phyloP scores from a whole-genome alignment of 2,888 invertebrate species.

The Zeuzera pyrina region DNA sequence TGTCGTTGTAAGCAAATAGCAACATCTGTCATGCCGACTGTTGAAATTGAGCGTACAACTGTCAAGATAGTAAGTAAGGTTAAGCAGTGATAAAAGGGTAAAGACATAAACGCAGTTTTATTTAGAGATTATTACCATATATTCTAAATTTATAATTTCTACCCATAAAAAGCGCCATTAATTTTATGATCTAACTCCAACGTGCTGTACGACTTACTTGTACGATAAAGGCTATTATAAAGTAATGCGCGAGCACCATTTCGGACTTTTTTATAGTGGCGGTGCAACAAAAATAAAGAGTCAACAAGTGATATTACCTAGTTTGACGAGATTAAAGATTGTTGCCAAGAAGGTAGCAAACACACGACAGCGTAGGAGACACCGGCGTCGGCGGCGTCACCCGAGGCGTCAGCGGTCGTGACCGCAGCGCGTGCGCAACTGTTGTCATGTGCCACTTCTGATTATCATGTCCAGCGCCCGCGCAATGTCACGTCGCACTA shows the following conservation, averaged over 20 bases:
- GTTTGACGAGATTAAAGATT: slow-evolving; percentile 38
- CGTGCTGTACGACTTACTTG: slow-evolving; percentile 6
- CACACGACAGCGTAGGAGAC: slow-evolving; percentile 21
- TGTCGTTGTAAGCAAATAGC: slow-evolving; percentile 11
- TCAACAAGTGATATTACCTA: slow-evolving; percentile 43
- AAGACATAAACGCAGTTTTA: no score
- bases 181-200: slow-evolving; percentile 12
- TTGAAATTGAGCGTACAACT: not conserved
- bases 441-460: slow-evolving; percentile 62
- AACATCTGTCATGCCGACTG: slow-evolving; percentile 9
- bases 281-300: slow-evolving; percentile 19
- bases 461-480: slow-evolving; percentile 42
- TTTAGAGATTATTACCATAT: no score
- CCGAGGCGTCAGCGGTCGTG: slow-evolving; percentile 45
- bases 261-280: slow-evolving; percentile 12
- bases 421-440: slow-evolving; percentile 53
- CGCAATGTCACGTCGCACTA: slow-evolving; percentile 32
- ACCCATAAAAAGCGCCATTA: no score
- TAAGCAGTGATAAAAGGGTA: no score
- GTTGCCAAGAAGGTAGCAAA: slow-evolving; percentile 36
- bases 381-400: slow-evolving; percentile 36
- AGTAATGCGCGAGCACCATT: slow-evolving; percentile 11
- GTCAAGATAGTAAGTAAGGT: not conserved
- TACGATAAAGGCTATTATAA: slow-evolving; percentile 10
- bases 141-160: no score